These are phyloP conservation scores for Paguma larvata DNA, from an alignment of 2,797 vertebrate species.

Conservation along the genomic window DNA sequence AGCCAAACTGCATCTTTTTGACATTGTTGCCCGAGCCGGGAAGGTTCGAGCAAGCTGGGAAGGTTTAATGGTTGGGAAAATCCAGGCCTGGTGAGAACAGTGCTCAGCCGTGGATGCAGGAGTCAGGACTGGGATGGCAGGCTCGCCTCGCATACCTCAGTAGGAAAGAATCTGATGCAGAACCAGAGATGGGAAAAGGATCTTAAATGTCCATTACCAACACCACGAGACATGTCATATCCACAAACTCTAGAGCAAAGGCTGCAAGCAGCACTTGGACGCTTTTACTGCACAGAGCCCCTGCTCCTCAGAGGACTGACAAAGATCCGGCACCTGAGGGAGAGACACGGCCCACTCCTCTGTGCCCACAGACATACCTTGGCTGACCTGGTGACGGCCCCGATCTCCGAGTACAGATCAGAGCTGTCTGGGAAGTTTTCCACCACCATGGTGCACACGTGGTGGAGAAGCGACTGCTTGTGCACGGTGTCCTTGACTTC, in stretches of 20 bases:
- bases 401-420: constrained; percentile 98
- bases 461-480: constrained; percentile 98
- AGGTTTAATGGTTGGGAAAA: background rate
- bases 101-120: fast-evolving
- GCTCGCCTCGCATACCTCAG: constrained; percentile 42
- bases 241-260: background rate
- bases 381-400: constrained; percentile 96
- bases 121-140: background rate
- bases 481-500: constrained; percentile 99
- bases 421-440: constrained; percentile 98
- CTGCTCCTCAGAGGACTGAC: background rate
- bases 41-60: background rate
- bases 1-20: background rate
- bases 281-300: background rate
- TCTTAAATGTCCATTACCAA: constrained; percentile 76
- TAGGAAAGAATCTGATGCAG: constrained; percentile 67
- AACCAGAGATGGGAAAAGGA: constrained; percentile 63
- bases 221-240: background rate
- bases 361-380: constrained; percentile 90
- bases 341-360: background rate
- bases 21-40: background rate
- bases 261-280: background rate
- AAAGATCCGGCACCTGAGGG: background rate
- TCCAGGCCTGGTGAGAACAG: background rate
- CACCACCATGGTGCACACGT: constrained; percentile 96